Conservation (phyloP, 2,113 vertebrate species). For the Rhodinocichla rosea region DNA sequence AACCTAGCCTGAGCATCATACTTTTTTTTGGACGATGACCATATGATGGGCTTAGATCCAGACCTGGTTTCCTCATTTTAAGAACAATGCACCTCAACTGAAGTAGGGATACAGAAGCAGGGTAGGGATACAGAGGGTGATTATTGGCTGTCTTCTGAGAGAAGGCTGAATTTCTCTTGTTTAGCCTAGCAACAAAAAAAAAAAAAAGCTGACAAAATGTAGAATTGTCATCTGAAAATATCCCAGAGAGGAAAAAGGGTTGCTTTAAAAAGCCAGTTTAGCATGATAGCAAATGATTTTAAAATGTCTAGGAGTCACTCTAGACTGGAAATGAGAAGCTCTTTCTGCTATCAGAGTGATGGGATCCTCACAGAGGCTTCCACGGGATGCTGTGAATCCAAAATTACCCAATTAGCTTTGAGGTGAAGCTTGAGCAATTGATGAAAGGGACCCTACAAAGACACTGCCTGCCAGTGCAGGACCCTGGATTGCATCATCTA, state of each 20-base stretch:
- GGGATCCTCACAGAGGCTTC: not conserved
- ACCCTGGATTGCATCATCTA: not conserved
- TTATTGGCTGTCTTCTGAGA: not conserved
- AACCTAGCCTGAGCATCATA: not conserved
- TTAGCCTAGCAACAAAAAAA: not conserved
- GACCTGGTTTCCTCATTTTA: not conserved
- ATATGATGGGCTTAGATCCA: not conserved
- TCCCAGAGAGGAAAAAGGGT: not conserved
- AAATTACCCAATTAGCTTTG: not conserved
- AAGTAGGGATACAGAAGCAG: not conserved
- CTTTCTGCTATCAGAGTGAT: not conserved
- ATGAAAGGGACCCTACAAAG: not conserved
- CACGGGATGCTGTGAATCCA: not conserved
- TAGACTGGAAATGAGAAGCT: not conserved
- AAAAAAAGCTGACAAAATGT: not conserved
- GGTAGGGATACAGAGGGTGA: not conserved
- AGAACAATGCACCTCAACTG: not conserved
- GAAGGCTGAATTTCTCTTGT: not conserved
- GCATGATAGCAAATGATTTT: not conserved
- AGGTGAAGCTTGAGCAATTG: not conserved
- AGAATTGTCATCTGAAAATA: not conserved
- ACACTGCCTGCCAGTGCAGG: not conserved
- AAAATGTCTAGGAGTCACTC: not conserved
- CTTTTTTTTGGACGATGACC: not conserved
- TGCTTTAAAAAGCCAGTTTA: not conserved